Evolutionary conservation across 2,797 vertebrate genomes (phyloP).

Genomic region (Pteropus rufus): DNA sequence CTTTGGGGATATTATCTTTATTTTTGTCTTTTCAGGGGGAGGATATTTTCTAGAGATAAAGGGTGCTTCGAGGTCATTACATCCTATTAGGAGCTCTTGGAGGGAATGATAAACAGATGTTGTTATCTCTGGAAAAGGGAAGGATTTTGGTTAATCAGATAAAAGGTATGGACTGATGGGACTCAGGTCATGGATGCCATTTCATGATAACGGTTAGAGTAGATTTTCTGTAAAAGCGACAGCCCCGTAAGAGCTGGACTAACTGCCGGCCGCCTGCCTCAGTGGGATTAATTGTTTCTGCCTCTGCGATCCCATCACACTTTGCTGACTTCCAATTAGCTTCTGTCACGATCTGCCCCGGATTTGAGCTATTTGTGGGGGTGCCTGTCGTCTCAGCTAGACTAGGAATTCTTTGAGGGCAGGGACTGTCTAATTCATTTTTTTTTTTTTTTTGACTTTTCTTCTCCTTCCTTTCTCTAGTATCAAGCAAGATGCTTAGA

Average conservation of each 20-base stretch:
- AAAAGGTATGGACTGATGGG: not conserved
- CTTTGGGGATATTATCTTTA: not conserved
- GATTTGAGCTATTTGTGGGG: not conserved
- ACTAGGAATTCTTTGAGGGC: conserved; percentile 35
- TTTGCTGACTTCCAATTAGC: conserved; percentile 32
- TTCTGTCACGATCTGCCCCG: conserved; percentile 4
- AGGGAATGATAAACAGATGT: conserved; percentile 48
- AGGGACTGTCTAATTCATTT: not conserved
- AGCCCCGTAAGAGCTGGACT: not conserved
- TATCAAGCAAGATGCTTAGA: not conserved
- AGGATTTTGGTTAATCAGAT: conserved; percentile 42
- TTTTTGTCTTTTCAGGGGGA: conserved; percentile 35
- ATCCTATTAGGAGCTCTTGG: not conserved
- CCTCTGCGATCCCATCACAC: not conserved
- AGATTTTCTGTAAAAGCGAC: not conserved
- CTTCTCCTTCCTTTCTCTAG: not conserved
- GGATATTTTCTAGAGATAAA: conserved; percentile 34
- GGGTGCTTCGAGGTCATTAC: conserved; percentile 18
- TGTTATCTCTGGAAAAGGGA: not conserved
- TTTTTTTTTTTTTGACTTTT: not conserved
- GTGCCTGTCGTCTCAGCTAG: conserved; percentile 13
- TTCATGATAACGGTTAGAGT: not conserved
- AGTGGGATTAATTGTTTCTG: not conserved
- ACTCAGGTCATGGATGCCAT: not conserved
- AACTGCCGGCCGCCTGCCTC: not conserved